phyloP scores from a whole-genome alignment of 2,113 vertebrate species.

The Noturus placidus region DNA sequence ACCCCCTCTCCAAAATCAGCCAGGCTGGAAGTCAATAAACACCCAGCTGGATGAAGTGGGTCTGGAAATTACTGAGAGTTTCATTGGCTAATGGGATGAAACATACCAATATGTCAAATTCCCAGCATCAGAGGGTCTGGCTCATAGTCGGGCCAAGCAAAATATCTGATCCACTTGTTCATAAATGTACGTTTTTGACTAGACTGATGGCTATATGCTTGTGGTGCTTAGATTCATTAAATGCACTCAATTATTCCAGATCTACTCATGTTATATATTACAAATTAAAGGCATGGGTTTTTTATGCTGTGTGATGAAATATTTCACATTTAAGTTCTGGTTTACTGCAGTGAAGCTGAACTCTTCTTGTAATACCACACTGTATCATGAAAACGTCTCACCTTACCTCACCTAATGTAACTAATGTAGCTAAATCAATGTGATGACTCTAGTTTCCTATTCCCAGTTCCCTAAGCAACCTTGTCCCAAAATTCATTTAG shows the following conservation, averaged over 20 bases:
- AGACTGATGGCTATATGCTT: neutral
- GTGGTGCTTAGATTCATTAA: neutral
- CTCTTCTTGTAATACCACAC: neutral
- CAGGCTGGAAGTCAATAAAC: slow-evolving; percentile 56
- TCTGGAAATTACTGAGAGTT: slow-evolving; percentile 77
- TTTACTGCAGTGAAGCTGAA: neutral
- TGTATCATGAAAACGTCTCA: neutral
- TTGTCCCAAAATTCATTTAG: slow-evolving; percentile 31
- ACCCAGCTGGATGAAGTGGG: slow-evolving; percentile 76
- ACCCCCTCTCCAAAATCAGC: slow-evolving; percentile 37
- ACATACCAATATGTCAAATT: slow-evolving; percentile 79
- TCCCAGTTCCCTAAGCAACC: neutral
- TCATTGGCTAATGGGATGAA: slow-evolving; percentile 83
- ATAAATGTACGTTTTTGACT: slow-evolving; percentile 19
- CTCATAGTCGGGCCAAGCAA: slow-evolving; percentile 60
- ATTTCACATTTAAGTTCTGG: neutral
- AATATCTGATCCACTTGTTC: slow-evolving; percentile 68
- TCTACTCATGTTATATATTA: neutral
- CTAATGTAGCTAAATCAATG: neutral
- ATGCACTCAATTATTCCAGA: neutral
- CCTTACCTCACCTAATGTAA: neutral
- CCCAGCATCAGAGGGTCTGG: slow-evolving; percentile 66
- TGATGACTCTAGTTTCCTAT: neutral
- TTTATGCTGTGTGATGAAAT: neutral
- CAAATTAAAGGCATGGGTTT: neutral